Percentiles rank a stretch among this genome's conserved stretches.
These are phyloP conservation scores for Halichoerus grypus DNA, from an alignment of 2,113 vertebrate genomes.

Conservation along the genomic window DNA sequence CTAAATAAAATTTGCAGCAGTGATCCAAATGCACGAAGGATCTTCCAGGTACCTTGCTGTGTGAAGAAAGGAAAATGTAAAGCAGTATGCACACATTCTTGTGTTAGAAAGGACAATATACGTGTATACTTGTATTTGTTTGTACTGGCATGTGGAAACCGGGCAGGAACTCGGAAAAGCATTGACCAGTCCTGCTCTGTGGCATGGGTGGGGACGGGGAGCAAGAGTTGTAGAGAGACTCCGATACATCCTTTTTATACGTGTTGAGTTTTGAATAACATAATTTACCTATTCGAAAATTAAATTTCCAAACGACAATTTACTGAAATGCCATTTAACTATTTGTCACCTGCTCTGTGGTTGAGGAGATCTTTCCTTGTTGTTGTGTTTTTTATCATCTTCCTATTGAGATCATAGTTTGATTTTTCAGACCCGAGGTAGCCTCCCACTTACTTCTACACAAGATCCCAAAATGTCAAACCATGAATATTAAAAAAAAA, in stretches of 20 bases:
- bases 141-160: no score
- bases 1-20: background rate
- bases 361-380: fast-evolving
- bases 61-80: background rate
- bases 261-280: background rate
- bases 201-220: fast-evolving
- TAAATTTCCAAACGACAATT: background rate
- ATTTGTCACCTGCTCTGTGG: background rate
- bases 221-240: fast-evolving
- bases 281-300: background rate
- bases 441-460: constrained; percentile 61
- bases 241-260: fast-evolving
- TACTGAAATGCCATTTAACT: fast-evolving
- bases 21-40: fast-evolving
- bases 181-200: fast-evolving
- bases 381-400: background rate
- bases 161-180: background rate
- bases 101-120: background rate
- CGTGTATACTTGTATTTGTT: fast-evolving
- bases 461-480: constrained; percentile 68
- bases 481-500: constrained; percentile 50
- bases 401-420: background rate
- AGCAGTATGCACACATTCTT: fast-evolving
- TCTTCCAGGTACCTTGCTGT: fast-evolving
- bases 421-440: constrained; percentile 47